Conservation (phyloP, 2,113 vertebrate species). For the Etia nguti region DNA sequence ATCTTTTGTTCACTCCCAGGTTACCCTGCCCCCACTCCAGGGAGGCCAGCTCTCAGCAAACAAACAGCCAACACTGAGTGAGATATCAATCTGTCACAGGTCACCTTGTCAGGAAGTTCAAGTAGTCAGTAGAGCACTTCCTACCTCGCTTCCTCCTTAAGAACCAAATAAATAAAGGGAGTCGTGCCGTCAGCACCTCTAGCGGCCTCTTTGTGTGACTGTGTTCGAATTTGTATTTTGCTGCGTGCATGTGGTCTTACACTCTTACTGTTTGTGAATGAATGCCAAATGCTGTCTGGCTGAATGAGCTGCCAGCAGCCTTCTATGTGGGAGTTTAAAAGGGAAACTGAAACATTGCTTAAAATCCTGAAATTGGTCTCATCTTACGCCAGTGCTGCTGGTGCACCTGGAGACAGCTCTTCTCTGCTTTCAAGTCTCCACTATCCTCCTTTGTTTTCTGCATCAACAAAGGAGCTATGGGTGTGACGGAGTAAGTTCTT, state of each 20-base stretch:
- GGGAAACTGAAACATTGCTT: constrained; percentile 40
- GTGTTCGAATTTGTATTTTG: constrained; percentile 1
- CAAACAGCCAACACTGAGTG: constrained; percentile 77
- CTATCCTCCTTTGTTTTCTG: constrained; percentile 43
- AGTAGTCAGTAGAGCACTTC: constrained; percentile 70
- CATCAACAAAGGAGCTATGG: constrained; percentile 50
- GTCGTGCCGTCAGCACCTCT: constrained; percentile 52
- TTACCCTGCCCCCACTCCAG: neutral
- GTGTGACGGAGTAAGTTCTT: constrained; percentile 56
- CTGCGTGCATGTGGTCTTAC: neutral
- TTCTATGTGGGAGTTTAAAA: constrained; percentile 11
- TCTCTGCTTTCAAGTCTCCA: constrained; percentile 49
- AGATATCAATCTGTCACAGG: constrained; percentile 80
- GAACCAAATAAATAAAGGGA: constrained; percentile 71
- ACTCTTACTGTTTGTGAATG: constrained; percentile 36
- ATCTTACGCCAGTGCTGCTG: constrained; percentile 26
- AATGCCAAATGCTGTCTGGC: constrained; percentile 6
- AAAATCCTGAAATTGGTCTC: constrained; percentile 48
- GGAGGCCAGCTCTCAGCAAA: constrained; percentile 45
- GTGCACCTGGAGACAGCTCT: constrained; percentile 48
- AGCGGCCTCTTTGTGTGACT: neutral
- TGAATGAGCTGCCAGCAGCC: constrained; percentile 22
- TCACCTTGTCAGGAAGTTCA: constrained; percentile 78
- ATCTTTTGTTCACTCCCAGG: constrained; percentile 26
- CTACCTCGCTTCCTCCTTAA: constrained; percentile 76